Evolutionary conservation across 1,140 invertebrate species (phyloP).

Genomic region (Platorchestia sp.): DNA sequence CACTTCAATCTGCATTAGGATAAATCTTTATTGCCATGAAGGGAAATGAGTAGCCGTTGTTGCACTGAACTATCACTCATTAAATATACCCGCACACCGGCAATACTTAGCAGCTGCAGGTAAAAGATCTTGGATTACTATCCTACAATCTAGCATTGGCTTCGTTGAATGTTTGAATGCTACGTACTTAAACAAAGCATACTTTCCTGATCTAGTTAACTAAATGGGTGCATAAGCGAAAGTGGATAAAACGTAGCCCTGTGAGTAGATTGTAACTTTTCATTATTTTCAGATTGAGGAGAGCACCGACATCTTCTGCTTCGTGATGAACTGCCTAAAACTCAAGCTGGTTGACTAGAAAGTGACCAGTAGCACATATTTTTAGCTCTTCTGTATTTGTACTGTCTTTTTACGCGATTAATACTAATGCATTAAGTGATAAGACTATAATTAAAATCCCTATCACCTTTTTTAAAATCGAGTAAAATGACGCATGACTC

Average conservation of each 20-base stretch:
- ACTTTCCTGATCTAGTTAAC: too few species aligned
- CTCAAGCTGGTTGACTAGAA: slow-evolving; percentile 74
- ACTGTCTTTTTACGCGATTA: slow-evolving; percentile 38
- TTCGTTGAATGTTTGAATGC: too few species aligned
- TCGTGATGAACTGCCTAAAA: slow-evolving; percentile 84
- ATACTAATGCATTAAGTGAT: slow-evolving; percentile 58
- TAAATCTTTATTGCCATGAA: not conserved
- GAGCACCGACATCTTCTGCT: slow-evolving; percentile 87
- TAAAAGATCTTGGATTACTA: too few species aligned
- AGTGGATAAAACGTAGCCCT: too few species aligned
- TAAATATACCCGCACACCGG: too few species aligned
- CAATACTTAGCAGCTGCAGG: too few species aligned
- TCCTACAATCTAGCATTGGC: too few species aligned
- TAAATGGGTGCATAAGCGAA: too few species aligned
- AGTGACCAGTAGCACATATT: not conserved
- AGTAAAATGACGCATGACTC: not conserved
- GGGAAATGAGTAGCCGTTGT: not conserved
- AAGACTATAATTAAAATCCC: slow-evolving; percentile 71
- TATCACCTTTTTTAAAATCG: not conserved
- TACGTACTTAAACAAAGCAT: too few species aligned
- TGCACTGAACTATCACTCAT: not conserved
- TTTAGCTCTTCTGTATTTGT: slow-evolving; percentile 11
- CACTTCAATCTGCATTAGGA: not conserved
- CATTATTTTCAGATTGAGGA: slow-evolving; percentile 84
- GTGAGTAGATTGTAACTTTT: not conserved